These are phyloP conservation scores for Vicugna pacos DNA, from an alignment of 2,113 vertebrate genomes.

Conservation along the genomic window DNA sequence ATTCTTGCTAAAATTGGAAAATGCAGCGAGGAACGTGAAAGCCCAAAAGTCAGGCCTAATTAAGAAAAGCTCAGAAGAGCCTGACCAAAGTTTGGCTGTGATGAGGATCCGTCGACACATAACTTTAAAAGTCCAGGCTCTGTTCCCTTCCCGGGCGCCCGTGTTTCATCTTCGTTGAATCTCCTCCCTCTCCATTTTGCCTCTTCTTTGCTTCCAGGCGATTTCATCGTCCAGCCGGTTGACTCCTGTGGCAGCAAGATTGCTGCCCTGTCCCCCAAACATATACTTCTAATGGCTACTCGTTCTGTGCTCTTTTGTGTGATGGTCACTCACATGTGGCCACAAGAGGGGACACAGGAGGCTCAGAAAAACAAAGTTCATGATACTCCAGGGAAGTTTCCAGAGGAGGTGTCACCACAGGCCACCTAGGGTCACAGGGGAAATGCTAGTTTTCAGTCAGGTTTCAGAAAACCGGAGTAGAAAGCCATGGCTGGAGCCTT, in stretches of 20 bases:
- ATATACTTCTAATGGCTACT: fast-evolving
- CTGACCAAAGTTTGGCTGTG: background rate
- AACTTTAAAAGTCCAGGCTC: background rate
- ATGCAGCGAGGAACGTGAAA: background rate
- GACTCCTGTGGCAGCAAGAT: background rate
- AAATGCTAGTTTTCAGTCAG: background rate
- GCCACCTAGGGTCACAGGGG: no score
- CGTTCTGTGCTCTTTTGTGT: fast-evolving
- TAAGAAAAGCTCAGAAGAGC: background rate
- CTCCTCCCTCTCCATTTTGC: fast-evolving
- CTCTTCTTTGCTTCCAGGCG: background rate
- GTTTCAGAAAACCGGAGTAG: background rate
- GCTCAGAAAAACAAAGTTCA: background rate
- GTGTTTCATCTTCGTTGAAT: fast-evolving
- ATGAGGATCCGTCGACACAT: background rate
- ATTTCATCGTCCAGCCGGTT: background rate
- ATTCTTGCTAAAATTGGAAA: background rate
- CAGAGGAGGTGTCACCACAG: background rate
- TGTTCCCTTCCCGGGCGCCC: background rate
- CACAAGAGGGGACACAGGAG: background rate
- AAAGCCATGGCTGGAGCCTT: no score
- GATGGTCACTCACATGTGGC: background rate
- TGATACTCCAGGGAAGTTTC: background rate
- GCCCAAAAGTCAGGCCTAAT: fast-evolving
- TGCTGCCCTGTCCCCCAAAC: background rate